Percentiles rank a stretch among this genome's conserved stretches.
Conservation (phyloP, 2,113 vertebrate genomes). For the Semicossyphus pulcher region DNA sequence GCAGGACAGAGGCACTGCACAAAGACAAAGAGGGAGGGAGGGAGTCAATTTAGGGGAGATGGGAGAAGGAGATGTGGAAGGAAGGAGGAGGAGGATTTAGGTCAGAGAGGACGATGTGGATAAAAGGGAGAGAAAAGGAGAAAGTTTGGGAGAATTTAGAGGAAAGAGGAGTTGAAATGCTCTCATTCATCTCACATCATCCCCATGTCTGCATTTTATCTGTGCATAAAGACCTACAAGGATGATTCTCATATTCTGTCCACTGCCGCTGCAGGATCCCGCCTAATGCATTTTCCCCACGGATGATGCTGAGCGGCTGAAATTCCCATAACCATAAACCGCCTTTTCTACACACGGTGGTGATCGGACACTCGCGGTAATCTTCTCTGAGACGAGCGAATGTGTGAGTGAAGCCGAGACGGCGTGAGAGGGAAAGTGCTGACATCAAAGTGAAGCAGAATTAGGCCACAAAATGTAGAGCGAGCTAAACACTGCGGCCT, state of each 20-base stretch:
- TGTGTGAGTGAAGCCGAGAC: slow-evolving; percentile 39
- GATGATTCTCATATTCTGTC: slow-evolving; percentile 8
- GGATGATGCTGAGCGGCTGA: slow-evolving; percentile 12
- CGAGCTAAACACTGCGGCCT: slow-evolving; percentile 7
- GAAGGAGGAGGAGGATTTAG: slow-evolving; percentile 46
- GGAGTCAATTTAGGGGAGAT: slow-evolving; percentile 19
- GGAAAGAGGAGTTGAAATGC: slow-evolving; percentile 23
- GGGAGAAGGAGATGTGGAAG: slow-evolving; percentile 44
- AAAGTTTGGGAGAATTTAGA: slow-evolving; percentile 21
- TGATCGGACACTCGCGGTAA: slow-evolving; percentile 38
- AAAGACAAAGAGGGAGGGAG: background rate
- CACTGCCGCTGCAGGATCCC: slow-evolving; percentile 28
- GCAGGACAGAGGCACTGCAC: slow-evolving; percentile 84
- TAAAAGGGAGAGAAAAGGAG: slow-evolving; percentile 26
- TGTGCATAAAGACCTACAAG: slow-evolving; percentile 57
- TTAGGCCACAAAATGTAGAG: slow-evolving; percentile 50
- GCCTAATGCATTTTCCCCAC: slow-evolving; percentile 41
- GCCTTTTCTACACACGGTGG: slow-evolving; percentile 12
- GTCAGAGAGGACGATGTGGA: slow-evolving; percentile 37
- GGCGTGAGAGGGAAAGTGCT: slow-evolving; percentile 36
- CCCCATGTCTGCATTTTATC: slow-evolving; percentile 58
- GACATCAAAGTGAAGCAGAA: slow-evolving; percentile 56
- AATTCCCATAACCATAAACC: slow-evolving; percentile 35
- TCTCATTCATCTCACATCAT: slow-evolving; percentile 51
- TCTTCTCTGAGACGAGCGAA: slow-evolving; percentile 16